A percentile compares a stretch with the other conserved stretches of the same genome.
Conservation (phyloP, 2,113 vertebrate genomes). For the Sapajus apella region DNA sequence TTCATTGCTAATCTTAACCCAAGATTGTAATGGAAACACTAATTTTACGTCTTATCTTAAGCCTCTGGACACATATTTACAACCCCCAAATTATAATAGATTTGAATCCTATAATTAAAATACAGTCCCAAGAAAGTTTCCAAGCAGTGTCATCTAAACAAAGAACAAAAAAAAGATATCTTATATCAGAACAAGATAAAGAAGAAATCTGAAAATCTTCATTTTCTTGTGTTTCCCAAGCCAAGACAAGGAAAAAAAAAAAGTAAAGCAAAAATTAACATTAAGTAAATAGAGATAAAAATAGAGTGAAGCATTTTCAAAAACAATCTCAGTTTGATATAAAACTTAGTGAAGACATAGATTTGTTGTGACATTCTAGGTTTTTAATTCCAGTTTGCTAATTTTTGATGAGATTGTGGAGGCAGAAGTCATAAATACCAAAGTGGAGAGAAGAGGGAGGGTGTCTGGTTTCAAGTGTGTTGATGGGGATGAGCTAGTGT, state of each 20-base stretch:
- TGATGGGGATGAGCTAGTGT: not conserved
- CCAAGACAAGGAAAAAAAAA: not conserved
- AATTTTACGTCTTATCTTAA: not conserved
- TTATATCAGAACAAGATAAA: not conserved
- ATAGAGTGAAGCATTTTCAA: not conserved
- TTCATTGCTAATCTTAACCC: not conserved
- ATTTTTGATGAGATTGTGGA: not conserved
- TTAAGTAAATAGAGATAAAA: not conserved
- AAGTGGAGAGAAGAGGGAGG: not conserved
- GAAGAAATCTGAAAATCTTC: not conserved
- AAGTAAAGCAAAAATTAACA: not conserved
- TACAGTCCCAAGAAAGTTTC: not conserved
- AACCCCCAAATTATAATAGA: not conserved
- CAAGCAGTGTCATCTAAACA: not conserved
- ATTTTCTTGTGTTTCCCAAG: not conserved
- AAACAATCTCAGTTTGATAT: not conserved
- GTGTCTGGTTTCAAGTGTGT: not conserved
- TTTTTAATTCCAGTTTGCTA: not conserved
- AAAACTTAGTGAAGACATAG: not conserved
- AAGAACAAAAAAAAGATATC: not conserved
- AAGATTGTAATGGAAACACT: slow-evolving; percentile 30
- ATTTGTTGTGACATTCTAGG: not conserved
- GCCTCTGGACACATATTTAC: not conserved
- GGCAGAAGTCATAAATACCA: not conserved
- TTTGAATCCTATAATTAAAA: slow-evolving; percentile 37